Base-by-base conservation (phyloP, 2,113 vertebrate genomes). In the Oceanites oceanicus region DNA sequence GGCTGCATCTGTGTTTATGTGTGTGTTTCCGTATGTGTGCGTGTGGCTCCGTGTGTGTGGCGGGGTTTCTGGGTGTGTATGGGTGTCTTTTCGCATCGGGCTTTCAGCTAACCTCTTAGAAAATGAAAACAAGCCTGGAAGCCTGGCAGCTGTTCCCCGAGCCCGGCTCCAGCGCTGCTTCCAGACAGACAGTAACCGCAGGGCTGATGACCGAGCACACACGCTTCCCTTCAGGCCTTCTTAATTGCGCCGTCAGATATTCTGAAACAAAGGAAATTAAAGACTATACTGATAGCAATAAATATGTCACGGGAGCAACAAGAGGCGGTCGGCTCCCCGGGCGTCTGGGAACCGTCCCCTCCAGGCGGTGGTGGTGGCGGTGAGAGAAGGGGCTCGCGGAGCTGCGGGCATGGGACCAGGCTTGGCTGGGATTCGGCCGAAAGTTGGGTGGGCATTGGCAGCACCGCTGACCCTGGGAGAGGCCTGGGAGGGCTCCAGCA, bases 81-180 rank as follows among this genome's bases (percentile, higher is more conserved):
- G 81, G 93, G 92, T 36, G 92, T 85, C 92, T 93, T 25, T 75
- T 6, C 29, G 1, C 87, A 19, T n/a, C 7, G 49, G 77, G 65
- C 81, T 85, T 42, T 83, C 85, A 26, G 78, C 80, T 85, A 94
- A 90, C 82, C 78, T 96, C 93, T 83, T 34, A 30, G 95, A 86
- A 94, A 86, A 94, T 7, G 86, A 86, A 93, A 96, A 93, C 92
- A 95, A 95, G 94, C 7, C 88, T 82, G 89, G 91, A 95, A 96
- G 87, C 75, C 86, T 72, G 89, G 92, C 95, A 93, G 87, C 94
- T 91, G 92, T 52, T 95, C 53, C 88, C 66, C 1, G 21, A 88
- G 26, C 56, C 65, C 65, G 5, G 75, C 92, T 89, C 93, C 94
- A 91, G 75, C 71, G 0, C 78, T 3, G 67, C 81, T 91, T 93